Base-by-base conservation (phyloP, 1,140 invertebrate genomes). In the Ostrea edulis region DNA sequence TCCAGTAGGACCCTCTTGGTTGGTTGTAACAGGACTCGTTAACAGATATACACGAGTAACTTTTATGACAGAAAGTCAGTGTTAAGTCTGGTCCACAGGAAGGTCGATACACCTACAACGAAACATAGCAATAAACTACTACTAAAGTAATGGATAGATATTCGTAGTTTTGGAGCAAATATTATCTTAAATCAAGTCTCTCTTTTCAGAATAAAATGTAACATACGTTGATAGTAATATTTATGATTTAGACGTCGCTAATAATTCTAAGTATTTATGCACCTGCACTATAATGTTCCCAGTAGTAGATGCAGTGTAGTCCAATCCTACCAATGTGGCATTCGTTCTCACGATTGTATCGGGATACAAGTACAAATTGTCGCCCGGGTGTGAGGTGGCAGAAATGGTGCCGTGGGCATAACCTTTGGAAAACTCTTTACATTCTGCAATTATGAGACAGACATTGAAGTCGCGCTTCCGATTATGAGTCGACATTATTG, bases 281-380 rank as follows among this genome's bases (percentile, higher is more conserved):
- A 91, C 90, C 90, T 91, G 90, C 17, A 91, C 84, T 86, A 81
- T 87, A n/a, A 90, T 53, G 1, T 85, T 51, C 4, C 90, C 90
- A 20, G 87, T 25, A 20, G 52, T 53, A 9, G 71, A 55, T 20
- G 90, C 82, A 3, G 17, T 85, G 22, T 87, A 91, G 14, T 89
- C 89, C 8, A 91, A 29, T 44, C 82, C 90, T 25, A 90, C 87
- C n/a, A 91, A 54, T 12, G 90, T 89, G 25, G 89, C 90, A 68
- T 91, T 89, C 4, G 87, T 82, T 25, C 35, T 85, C 9, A 91
- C 53, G 8, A 82, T 65, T 25, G 87, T 77, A 3, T 89, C 87
- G 5, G 90, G 89, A 29, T 89, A 53, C 52, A 90, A 44, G 35
- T 89, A 90, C n/a, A 91, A 52, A 52, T 71, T 62, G 29, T 84